Evolutionary conservation across 2,113 vertebrate species (phyloP).

Genomic region (Phyllopteryx taeniolatus): DNA sequence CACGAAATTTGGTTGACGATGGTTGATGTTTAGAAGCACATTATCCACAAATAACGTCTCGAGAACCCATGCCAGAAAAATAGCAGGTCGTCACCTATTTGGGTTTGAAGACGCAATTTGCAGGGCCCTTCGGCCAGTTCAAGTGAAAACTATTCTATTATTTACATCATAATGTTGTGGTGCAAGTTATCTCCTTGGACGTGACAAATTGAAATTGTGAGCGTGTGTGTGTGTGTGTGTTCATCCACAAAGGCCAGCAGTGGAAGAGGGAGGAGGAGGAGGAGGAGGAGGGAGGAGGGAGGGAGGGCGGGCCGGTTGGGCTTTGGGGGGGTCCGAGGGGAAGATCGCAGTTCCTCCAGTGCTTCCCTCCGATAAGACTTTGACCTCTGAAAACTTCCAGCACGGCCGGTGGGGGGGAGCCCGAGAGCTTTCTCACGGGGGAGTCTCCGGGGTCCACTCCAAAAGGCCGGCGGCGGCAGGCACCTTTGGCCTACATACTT

Average conservation of each 20-base stretch:
- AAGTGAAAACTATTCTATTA: background rate
- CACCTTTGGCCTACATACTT: conserved; percentile 67
- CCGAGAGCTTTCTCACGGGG: conserved; percentile 37
- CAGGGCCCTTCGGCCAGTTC: background rate
- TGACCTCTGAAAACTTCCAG: conserved; percentile 58
- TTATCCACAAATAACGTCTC: too few species aligned
- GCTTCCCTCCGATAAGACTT: conserved; percentile 75
- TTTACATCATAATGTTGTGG: background rate
- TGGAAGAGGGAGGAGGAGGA: conserved; percentile 27
- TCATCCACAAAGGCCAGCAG: background rate
- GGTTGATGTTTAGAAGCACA: too few species aligned
- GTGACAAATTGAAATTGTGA: background rate
- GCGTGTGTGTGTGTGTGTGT: background rate
- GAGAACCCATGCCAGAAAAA: background rate
- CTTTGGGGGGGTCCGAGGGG: conserved; percentile 14
- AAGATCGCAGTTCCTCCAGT: conserved; percentile 63
- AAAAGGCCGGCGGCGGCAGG: conserved; percentile 12
- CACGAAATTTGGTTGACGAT: too few species aligned
- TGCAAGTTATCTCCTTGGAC: background rate
- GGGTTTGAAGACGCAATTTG: too few species aligned
- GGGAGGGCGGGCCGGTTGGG: conserved; percentile 22
- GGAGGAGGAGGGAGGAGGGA: conserved; percentile 21
- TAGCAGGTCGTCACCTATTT: background rate
- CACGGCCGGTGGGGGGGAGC: conserved; percentile 22
- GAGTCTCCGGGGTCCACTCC: conserved; percentile 16